Evolutionary conservation across 2,797 vertebrate species (phyloP), one percentile per base, ranked within the genome.

Genomic region (Melanotaenia pygmaea): DNA sequence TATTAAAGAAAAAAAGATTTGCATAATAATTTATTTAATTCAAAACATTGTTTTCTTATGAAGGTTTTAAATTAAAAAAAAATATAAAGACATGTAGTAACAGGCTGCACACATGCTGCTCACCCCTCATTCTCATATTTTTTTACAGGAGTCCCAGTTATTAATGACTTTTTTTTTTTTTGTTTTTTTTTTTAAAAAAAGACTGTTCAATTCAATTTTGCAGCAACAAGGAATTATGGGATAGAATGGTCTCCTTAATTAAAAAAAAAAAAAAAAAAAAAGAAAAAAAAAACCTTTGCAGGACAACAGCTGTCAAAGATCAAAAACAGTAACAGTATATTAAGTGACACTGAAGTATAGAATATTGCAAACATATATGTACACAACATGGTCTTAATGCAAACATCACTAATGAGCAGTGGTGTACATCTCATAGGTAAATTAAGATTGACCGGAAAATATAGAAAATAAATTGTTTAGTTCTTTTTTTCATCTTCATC

Each of bases 401-500:
- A 45, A 45, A 58, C 22, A 53, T 3, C 50, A 20, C 22, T 66
- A 57, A 26, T 10, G 40, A 83, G 35, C 82, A 62, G 83, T 35
- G 4, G n/a, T 26, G 51, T 26, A 24, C 24, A 13, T 53, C 50
- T 26, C 51, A 24, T 9, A 54, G 51, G 28, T 54, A 26, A 45
- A 45, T 20, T 20, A 13, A 28, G 11, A 54, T 24, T 12, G 24
- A 24, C 12, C 5, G 43, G 71, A 68, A 81, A 80, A 86, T 77
- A 89, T 85, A 86, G 79, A 84, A 76, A 62, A 43, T 6, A 74
- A 40, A 74, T 83, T 80, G 0, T n/a, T 75, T 38, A 74, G 28
- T 57, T 18, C 38, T 22, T 24, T 35, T 28, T 64, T 66, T 30
- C 43, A 53, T 83, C 50, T 22, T 22, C 50, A 65, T 67, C 59